Conservation (phyloP, 2,113 vertebrate species). For the Plotosus lineatus region DNA sequence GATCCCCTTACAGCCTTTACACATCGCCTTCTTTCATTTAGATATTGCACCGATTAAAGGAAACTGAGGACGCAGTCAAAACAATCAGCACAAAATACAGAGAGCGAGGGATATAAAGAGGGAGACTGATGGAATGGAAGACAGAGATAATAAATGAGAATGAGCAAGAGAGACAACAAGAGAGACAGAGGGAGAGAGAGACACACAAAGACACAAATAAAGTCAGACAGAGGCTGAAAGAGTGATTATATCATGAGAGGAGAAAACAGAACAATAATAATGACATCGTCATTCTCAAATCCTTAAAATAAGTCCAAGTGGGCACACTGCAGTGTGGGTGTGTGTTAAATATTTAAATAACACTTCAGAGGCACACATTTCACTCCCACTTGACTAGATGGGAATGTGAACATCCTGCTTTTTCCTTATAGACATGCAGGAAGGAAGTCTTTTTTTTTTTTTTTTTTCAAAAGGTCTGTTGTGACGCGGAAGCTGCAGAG, state of each 20-base stretch:
- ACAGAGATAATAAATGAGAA: no score
- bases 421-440: not conserved
- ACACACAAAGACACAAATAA: not conserved
- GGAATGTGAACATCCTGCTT: conserved; percentile 25
- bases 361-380: not conserved
- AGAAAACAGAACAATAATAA: not conserved
- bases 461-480: not conserved
- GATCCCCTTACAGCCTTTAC: conserved; percentile 71
- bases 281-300: no score
- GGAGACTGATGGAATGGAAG: not conserved
- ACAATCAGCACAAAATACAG: not conserved
- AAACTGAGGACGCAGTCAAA: conserved; percentile 19
- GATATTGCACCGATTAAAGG: conserved; percentile 57
- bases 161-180: not conserved
- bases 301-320: no score
- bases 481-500: not conserved
- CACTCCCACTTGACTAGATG: not conserved
- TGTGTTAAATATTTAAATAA: not conserved
- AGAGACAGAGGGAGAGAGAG: not conserved
- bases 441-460: conserved; percentile 19
- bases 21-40: conserved; percentile 74
- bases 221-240: not conserved
- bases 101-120: not conserved
- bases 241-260: not conserved
- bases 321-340: not conserved